Evolutionary conservation across 2,888 invertebrate species (phyloP).

Genomic region (Amorpha juglandis): DNA sequence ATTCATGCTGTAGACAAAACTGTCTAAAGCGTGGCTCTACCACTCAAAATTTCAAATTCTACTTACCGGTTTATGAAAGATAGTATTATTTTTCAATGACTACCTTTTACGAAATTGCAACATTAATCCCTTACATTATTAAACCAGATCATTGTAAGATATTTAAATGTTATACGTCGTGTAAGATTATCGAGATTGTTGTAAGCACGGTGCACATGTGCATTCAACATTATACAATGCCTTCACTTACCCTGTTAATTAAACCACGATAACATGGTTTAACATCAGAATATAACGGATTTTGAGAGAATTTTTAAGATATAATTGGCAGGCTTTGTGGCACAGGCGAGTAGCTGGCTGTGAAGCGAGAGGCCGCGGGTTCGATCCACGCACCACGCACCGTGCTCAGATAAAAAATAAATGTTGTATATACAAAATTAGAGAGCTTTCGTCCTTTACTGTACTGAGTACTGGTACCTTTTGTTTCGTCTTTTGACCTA

Average conservation of each 20-base stretch:
- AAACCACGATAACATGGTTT: neutral
- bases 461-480: neutral
- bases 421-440: too few species aligned
- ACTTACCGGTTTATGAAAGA: too few species aligned
- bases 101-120: neutral
- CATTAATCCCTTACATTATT: neutral
- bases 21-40: too few species aligned
- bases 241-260: conserved; percentile 2
- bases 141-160: neutral
- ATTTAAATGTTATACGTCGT: conserved; percentile 8
- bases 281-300: neutral
- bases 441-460: too few species aligned
- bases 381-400: too few species aligned
- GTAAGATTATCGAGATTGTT: conserved; percentile 20
- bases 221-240: conserved; percentile 10
- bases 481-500: neutral
- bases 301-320: neutral
- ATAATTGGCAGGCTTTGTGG: too few species aligned
- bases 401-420: too few species aligned
- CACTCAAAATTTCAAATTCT: too few species aligned
- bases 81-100: too few species aligned
- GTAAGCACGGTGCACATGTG: neutral
- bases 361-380: too few species aligned
- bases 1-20: too few species aligned
- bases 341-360: too few species aligned